phyloP scores from a whole-genome alignment of 1,140 invertebrate genomes.

The Sesamia nonagrioides region DNA sequence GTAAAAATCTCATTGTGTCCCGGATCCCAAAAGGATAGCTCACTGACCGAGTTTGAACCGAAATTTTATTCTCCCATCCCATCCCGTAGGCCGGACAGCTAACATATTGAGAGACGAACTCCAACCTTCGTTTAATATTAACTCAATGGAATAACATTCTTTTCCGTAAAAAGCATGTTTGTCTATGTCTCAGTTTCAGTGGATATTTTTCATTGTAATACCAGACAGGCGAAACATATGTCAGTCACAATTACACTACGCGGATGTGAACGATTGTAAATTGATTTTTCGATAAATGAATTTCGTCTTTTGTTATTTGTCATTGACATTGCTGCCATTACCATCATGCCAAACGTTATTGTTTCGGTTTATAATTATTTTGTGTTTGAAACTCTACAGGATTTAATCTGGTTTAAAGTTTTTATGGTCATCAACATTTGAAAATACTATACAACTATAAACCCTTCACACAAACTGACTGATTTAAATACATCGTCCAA shows the following conservation, averaged over 20 bases:
- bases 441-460: too few relatives aligned
- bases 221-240: slow-evolving; percentile 30
- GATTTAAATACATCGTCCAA: neutral
- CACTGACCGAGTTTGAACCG: slow-evolving; percentile 61
- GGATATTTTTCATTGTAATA: slow-evolving; percentile 29
- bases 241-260: neutral
- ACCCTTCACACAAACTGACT: too few relatives aligned
- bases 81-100: slow-evolving; percentile 67
- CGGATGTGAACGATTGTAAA: slow-evolving; percentile 30
- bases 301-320: neutral
- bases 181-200: slow-evolving; percentile 26
- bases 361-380: neutral
- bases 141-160: slow-evolving; percentile 55
- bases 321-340: slow-evolving; percentile 11
- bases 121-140: slow-evolving; percentile 78
- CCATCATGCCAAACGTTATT: neutral
- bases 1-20: slow-evolving; percentile 76
- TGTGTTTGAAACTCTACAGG: neutral
- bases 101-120: slow-evolving; percentile 76
- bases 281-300: slow-evolving; percentile 27
- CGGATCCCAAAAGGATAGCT: slow-evolving; percentile 66
- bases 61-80: slow-evolving; percentile 60
- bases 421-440: neutral
- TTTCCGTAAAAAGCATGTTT: slow-evolving; percentile 16
- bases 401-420: neutral